Evolutionary conservation across 2,113 vertebrate genomes (phyloP).

Genomic region (Labeo rohita): DNA sequence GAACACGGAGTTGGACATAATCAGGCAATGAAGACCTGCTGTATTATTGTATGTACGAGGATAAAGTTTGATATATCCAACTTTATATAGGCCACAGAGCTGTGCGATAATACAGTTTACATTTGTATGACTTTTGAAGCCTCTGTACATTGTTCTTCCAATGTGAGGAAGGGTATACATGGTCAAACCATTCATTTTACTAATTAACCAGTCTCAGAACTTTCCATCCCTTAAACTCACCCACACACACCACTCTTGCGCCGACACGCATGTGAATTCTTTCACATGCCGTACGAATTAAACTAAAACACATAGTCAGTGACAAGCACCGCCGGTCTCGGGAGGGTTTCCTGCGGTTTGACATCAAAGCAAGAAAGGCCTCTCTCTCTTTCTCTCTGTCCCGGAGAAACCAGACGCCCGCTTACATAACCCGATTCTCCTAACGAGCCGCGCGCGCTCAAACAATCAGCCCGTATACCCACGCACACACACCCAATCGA

Average conservation of each 20-base stretch:
- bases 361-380: conserved; percentile 47
- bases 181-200: background rate
- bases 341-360: conserved; percentile 38
- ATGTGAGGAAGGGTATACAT: background rate
- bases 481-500: background rate
- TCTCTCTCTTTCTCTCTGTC: background rate
- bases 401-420: conserved; percentile 43
- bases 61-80: background rate
- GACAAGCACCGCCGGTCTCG: conserved; percentile 29
- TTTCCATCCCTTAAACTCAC: background rate
- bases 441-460: conserved; percentile 26
- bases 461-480: conserved; percentile 37
- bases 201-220: background rate
- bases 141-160: background rate
- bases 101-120: background rate
- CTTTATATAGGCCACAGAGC: background rate
- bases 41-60: background rate
- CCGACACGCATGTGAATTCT: background rate
- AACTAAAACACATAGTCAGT: conserved; percentile 23
- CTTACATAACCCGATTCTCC: conserved; percentile 46
- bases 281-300: conserved; percentile 1
- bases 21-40: background rate
- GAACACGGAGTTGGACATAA: no score
- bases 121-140: background rate
- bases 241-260: background rate